A percentile compares a stretch with the other conserved stretches of the same genome.
phyloP scores from a whole-genome alignment of 64 coral and sea anemone species.

The Montipora cactus region DNA sequence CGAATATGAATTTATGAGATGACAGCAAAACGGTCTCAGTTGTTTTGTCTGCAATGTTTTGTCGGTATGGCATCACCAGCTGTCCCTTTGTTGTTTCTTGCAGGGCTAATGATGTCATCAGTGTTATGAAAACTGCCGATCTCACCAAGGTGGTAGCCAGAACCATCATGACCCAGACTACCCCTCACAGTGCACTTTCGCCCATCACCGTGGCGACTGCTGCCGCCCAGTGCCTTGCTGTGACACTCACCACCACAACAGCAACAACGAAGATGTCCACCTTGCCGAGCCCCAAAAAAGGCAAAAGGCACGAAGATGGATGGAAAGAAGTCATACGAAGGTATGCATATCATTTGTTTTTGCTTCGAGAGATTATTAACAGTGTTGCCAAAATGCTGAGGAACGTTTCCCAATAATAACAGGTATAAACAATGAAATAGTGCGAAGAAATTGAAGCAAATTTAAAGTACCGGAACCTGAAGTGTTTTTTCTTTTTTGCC shows the following conservation, averaged over 20 bases:
- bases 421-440: too few relatives aligned
- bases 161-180: constrained; percentile 86
- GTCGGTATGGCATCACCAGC: too few relatives aligned
- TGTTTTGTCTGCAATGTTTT: too few relatives aligned
- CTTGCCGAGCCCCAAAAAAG: constrained; percentile 92
- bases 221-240: constrained; percentile 93
- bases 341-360: constrained; percentile 17
- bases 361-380: too few relatives aligned
- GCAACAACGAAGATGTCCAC: constrained; percentile 78
- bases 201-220: constrained; percentile 99
- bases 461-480: too few relatives aligned
- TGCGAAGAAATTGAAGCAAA: too few relatives aligned
- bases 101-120: constrained; percentile 78
- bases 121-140: constrained; percentile 85
- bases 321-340: constrained; percentile 98
- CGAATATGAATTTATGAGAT: too few relatives aligned
- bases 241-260: constrained; percentile 88
- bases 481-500: too few relatives aligned
- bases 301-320: constrained; percentile 92
- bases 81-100: background rate
- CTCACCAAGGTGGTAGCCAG: constrained; percentile 92
- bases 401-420: too few relatives aligned
- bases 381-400: too few relatives aligned
- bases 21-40: too few relatives aligned
- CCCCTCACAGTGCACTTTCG: constrained; percentile 90